Percentiles rank a stretch among this genome's conserved stretches.
These are phyloP conservation scores for Bufo gargarizans DNA, from an alignment of 2,113 vertebrate species.

Conservation along the genomic window DNA sequence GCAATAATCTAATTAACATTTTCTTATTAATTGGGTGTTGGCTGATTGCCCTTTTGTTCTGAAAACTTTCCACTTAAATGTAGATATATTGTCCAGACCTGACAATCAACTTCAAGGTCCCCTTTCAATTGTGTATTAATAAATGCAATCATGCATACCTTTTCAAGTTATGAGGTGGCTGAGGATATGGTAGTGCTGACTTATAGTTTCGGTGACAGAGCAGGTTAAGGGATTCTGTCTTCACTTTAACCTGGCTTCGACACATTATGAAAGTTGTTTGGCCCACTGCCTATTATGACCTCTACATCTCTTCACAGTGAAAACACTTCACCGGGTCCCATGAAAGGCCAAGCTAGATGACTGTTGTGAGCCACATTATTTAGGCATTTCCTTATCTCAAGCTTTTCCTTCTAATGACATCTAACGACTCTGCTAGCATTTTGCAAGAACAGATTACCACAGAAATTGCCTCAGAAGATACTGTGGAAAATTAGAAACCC, in stretches of 20 bases:
- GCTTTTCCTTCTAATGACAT: constrained; percentile 66
- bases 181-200: constrained; percentile 67
- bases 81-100: constrained; percentile 59
- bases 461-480: not conserved
- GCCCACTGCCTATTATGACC: constrained; percentile 68
- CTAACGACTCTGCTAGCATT: constrained; percentile 43
- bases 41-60: constrained; percentile 60
- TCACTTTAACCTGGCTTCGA: constrained; percentile 72
- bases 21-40: constrained; percentile 14
- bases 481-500: not conserved
- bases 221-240: constrained; percentile 76
- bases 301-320: constrained; percentile 74
- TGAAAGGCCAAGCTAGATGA: constrained; percentile 77
- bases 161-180: constrained; percentile 72
- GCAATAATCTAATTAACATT: constrained; percentile 58
- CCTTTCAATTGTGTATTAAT: constrained; percentile 69
- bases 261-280: constrained; percentile 69
- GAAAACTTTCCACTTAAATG: constrained; percentile 59
- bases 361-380: constrained; percentile 56
- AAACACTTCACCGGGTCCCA: constrained; percentile 78
- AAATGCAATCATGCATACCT: constrained; percentile 70
- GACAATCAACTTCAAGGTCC: constrained; percentile 62
- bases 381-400: constrained; percentile 61
- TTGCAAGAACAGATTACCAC: not conserved
- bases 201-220: constrained; percentile 75